phyloP scores from a whole-genome alignment of 2,113 vertebrate species.

The Pavo muticus region DNA sequence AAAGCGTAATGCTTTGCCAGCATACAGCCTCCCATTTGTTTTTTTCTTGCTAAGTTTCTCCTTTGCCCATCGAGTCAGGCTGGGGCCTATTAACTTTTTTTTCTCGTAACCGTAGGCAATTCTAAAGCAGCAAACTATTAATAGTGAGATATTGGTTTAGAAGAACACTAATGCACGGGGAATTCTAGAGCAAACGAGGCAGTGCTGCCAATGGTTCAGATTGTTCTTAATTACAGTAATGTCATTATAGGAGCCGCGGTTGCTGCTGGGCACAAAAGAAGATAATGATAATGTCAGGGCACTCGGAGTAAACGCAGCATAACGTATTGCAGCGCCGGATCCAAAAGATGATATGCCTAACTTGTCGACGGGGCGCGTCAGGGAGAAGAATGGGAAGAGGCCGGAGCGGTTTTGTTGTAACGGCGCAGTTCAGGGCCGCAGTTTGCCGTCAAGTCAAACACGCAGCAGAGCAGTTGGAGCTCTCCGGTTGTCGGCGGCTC shows the following conservation, averaged over 20 bases:
- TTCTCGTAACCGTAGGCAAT: slow-evolving; percentile 14
- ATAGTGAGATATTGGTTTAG: slow-evolving; percentile 63
- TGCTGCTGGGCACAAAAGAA: slow-evolving; percentile 61
- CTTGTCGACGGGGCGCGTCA: slow-evolving; percentile 46
- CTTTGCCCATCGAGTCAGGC: background rate
- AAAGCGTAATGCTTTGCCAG: slow-evolving; percentile 22
- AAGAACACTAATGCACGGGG: slow-evolving; percentile 53
- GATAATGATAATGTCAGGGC: slow-evolving; percentile 57
- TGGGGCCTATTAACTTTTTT: slow-evolving; percentile 10
- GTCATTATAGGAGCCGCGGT: slow-evolving; percentile 46
- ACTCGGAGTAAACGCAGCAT: slow-evolving; percentile 54
- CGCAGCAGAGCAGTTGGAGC: background rate
- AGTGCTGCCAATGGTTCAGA: slow-evolving; percentile 58
- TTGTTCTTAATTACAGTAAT: slow-evolving; percentile 73
- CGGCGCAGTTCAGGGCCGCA: background rate
- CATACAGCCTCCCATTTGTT: slow-evolving; percentile 18
- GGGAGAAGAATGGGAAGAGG: slow-evolving; percentile 42
- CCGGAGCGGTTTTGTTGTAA: background rate
- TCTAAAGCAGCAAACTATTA: slow-evolving; percentile 62
- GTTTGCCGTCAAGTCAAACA: background rate
- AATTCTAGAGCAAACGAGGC: slow-evolving; percentile 56
- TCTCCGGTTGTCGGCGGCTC: background rate
- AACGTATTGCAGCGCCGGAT: slow-evolving; percentile 53
- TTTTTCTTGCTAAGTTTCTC: slow-evolving; percentile 48
- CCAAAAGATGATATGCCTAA: slow-evolving; percentile 53